phyloP scores from a whole-genome alignment of 2,888 invertebrate genomes.

The Habroteleia sp. region DNA sequence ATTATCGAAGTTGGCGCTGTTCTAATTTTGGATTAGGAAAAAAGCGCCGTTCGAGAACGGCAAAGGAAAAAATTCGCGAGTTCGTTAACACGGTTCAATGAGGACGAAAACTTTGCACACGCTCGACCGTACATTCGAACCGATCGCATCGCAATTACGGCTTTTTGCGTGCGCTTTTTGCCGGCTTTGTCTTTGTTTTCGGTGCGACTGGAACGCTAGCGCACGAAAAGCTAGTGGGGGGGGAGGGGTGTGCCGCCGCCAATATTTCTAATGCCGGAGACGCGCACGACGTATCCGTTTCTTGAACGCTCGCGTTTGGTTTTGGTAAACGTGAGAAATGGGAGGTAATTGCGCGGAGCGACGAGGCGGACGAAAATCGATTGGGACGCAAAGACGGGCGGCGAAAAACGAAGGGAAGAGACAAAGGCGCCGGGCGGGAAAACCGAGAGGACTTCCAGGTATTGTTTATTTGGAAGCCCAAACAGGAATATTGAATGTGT shows the following conservation, averaged over 20 bases:
- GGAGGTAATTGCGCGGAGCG: conserved; percentile 35
- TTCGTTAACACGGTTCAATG: neutral
- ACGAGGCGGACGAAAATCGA: conserved; percentile 35
- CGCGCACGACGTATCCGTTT: conserved; percentile 8
- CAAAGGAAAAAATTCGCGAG: neutral
- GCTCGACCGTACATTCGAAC: neutral
- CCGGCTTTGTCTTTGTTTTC: conserved; percentile 11
- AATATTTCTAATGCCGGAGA: conserved; percentile 24
- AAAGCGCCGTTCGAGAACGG: neutral
- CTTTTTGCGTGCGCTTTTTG: neutral
- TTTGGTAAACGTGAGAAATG: conserved; percentile 49
- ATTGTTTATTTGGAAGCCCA: conserved; percentile 37
- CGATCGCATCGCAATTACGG: conserved; percentile 4
- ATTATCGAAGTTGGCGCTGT: neutral
- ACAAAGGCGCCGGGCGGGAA: conserved; percentile 26
- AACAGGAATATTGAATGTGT: conserved; percentile 21
- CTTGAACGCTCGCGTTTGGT: conserved; percentile 20
- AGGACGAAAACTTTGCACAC: neutral
- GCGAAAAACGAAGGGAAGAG: conserved; percentile 2
- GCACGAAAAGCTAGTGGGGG: neutral
- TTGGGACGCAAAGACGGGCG: conserved; percentile 18
- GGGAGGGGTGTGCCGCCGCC: neutral
- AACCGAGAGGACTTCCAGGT: conserved; percentile 13
- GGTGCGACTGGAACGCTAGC: neutral
- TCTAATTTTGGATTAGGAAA: conserved; percentile 1